Evolutionary conservation across 2,113 vertebrate genomes (phyloP).

Genomic region (Hippolais icterina): DNA sequence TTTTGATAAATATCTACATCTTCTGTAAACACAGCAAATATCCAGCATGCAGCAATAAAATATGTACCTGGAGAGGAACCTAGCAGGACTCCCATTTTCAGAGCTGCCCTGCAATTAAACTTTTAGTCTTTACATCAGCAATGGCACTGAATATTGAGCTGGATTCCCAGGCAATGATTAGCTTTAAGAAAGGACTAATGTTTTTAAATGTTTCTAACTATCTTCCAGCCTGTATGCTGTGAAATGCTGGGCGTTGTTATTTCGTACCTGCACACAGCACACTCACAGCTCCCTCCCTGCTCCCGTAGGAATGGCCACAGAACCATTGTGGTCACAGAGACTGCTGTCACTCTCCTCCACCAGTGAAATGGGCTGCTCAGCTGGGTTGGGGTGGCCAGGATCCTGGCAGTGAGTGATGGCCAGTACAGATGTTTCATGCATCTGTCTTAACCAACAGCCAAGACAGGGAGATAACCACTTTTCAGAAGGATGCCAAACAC

Average conservation of each 20-base stretch:
- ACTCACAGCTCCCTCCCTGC: background rate
- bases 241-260: background rate
- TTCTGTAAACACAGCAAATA: background rate
- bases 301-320: background rate
- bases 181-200: background rate
- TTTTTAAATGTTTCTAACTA: background rate
- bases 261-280: background rate
- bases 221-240: background rate
- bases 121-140: background rate
- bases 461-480: slow-evolving; percentile 3
- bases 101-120: background rate
- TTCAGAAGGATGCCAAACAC: background rate
- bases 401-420: background rate
- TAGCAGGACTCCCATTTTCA: background rate
- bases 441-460: slow-evolving; percentile 5
- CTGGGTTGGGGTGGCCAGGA: background rate
- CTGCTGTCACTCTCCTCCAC: background rate
- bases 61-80: background rate
- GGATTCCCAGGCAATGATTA: background rate
- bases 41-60: background rate
- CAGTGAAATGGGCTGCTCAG: background rate
- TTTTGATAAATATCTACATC: background rate
- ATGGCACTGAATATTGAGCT: background rate
- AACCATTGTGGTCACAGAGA: background rate
- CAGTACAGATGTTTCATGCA: slow-evolving; percentile 22